phyloP scores from a whole-genome alignment of 2,113 vertebrate genomes.

The Rhizomys pruinosus region DNA sequence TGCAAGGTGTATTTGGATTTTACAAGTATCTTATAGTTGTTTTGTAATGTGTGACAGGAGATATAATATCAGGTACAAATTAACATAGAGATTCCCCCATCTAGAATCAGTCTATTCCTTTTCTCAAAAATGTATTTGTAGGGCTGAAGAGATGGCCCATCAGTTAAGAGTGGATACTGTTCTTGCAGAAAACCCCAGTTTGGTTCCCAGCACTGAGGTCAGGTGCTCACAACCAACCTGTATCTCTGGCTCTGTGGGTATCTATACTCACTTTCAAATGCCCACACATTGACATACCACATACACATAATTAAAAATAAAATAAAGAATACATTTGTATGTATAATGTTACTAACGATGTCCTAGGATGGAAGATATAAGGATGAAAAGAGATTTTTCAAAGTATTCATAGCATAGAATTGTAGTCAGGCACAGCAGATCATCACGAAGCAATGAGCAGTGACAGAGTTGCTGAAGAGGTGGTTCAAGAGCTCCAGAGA shows the following conservation, averaged over 20 bases:
- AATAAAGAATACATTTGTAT: constrained; percentile 4
- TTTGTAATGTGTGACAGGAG: not conserved
- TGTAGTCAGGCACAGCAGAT: not conserved
- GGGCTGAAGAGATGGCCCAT: not conserved
- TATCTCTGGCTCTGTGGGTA: not conserved
- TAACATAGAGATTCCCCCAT: not conserved
- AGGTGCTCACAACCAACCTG: not conserved
- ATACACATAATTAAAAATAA: not conserved
- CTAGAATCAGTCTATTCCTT: not conserved
- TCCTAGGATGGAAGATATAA: not conserved
- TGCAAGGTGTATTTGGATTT: constrained; percentile 11
- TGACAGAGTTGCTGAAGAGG: not conserved
- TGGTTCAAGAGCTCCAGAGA: not conserved
- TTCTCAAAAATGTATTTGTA: constrained; percentile 29
- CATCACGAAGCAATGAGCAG: not conserved
- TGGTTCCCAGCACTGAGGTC: not conserved
- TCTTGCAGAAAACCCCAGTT: not conserved
- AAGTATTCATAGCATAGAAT: not conserved
- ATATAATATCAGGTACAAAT: not conserved
- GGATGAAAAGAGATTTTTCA: not conserved
- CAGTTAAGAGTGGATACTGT: not conserved
- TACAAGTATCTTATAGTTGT: not conserved
- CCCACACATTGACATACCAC: not conserved
- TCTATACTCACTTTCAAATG: no score
- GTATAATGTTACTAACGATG: not conserved